Evolutionary conservation across 1,140 invertebrate species (phyloP).

Genomic region (Drosophila eugracilis): DNA sequence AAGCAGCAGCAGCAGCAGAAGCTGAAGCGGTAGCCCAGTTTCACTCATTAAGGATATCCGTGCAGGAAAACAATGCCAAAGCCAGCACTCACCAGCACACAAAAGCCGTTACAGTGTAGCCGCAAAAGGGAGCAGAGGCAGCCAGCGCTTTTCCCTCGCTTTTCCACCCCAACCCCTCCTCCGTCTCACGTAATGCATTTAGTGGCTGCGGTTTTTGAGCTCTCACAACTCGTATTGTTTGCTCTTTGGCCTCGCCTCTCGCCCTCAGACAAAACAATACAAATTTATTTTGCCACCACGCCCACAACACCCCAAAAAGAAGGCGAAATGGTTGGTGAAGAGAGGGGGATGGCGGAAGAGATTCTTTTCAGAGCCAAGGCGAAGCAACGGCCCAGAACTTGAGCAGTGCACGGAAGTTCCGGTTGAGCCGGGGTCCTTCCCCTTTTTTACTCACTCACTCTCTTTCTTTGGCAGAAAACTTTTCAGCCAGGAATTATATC

Average conservation of each 20-base stretch:
- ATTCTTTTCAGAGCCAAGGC: constrained; percentile 59
- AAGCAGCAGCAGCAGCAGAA: constrained; percentile 14
- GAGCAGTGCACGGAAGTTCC: constrained; percentile 78
- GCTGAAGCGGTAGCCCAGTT: constrained; percentile 72
- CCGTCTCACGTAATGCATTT: constrained; percentile 69
- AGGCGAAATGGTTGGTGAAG: not conserved
- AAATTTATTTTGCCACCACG: constrained; percentile 69
- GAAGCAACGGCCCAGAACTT: constrained; percentile 73
- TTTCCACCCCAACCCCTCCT: constrained; percentile 10
- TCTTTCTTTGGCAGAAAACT: constrained; percentile 27
- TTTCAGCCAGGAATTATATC: constrained; percentile 54
- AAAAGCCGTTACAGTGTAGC: constrained; percentile 79
- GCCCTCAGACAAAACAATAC: constrained; percentile 70
- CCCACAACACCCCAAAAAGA: constrained; percentile 8
- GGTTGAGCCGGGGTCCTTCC: constrained; percentile 45
- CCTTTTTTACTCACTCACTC: constrained; percentile 6
- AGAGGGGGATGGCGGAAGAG: constrained; percentile 3
- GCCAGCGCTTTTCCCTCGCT: constrained; percentile 6
- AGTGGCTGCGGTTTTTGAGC: constrained; percentile 81
- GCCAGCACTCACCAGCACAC: constrained; percentile 54
- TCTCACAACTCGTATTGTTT: constrained; percentile 70
- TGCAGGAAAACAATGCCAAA: constrained; percentile 83
- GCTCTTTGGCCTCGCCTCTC: constrained; percentile 73
- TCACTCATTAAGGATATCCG: constrained; percentile 83
- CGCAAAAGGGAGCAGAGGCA: constrained; percentile 52